Evolutionary conservation across 2,888 invertebrate genomes (phyloP), one percentile per base, ranked within the genome.

Genomic region (Meghimatium bilineatum): DNA sequence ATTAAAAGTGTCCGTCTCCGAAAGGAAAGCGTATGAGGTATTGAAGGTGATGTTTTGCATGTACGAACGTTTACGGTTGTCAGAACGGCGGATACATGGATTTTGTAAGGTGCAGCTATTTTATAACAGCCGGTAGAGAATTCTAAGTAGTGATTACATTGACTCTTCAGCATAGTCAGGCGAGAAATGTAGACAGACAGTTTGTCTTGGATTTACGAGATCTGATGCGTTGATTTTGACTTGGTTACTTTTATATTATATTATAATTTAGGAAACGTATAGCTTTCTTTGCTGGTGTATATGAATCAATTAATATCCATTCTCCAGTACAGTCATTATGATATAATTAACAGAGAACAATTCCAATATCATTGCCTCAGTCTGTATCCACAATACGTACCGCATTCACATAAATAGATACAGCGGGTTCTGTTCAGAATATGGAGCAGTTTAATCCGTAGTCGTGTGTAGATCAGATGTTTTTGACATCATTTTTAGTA

Each of bases 21-120:
- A 32, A 34, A 44, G 36, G 79, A 72, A 83, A 60, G 49, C 38
- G 32, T 38, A n/a, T 67, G 83, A 78, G 71, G 66, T 69, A 83
- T 60, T 72, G n/a, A 60, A 44, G 6, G 78, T 79, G 44, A 71
- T 34, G 78, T 83, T 83, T 83, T 83, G 78, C 83, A 83, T 83
- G 83, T 83, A 83, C 82, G 77, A 66, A 49, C 56, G 72, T 72
- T 80, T 36, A 44, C 80, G 14, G 44, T 32, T 23, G 60, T 80
- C 71, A 80, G 26, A 72, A 60, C n/a, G 60, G 36, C 72, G 56
- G 36, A 29, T 36, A 29, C 80, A 72, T 71, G 12, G 38, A 78
- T 23, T 78, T 67, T 44, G 17, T 23, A 29, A 49, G 29, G 1
- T 67, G 44, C 10, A 8, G 38, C 8, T 44, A 8, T 66, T 66